Evolutionary conservation across 2,797 vertebrate genomes (phyloP), one percentile per base, ranked within the genome.

Genomic region (Acanthis flammea): DNA sequence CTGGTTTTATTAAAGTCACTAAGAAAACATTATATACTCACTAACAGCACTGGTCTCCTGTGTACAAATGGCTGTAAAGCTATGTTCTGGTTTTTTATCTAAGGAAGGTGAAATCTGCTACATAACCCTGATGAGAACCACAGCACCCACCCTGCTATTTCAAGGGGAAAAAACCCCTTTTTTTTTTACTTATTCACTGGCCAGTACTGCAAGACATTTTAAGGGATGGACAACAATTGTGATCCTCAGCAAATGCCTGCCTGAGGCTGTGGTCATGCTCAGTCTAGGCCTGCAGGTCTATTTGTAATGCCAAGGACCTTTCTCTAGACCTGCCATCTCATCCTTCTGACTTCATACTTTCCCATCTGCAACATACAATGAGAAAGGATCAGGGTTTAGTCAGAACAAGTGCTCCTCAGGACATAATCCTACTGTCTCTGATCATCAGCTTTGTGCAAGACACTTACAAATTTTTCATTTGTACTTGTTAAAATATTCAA

Each of bases 161-260:
- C 6, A 21, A 25, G 18, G 3, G 1, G 9, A 7, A 15, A 6
- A 31, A 16, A 5, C 9, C 2, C 2, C 2, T 0, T 7, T 42
- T 15, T 33, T 39, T 60, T 71, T 37, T 42, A 35, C 27, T 54
- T 58, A 44, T 24, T 73, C 48, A 44, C 5, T 44, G 30, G 18
- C 6, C 28, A 91, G 14, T 31, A n/a, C 24, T 35, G 12, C 53
- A 73, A 14, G 41, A 22, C 21, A 45, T 66, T 91, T 77, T 37
- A 63, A 58, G 28, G 78, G 22, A 37, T 23, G 6, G 65, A 35
- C 0, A 2, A 48, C 13, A 41, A 30, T 1, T 33, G 14, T 5
- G 28, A 72, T 23, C n/a, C 61, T 73, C 65, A 76, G 47, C 28
- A 54, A 39, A 53, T 30, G 25, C 6, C 39, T 31, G 28, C 16